Evolutionary conservation across 2,888 invertebrate species (phyloP).

Genomic region (Lymantria monacha): DNA sequence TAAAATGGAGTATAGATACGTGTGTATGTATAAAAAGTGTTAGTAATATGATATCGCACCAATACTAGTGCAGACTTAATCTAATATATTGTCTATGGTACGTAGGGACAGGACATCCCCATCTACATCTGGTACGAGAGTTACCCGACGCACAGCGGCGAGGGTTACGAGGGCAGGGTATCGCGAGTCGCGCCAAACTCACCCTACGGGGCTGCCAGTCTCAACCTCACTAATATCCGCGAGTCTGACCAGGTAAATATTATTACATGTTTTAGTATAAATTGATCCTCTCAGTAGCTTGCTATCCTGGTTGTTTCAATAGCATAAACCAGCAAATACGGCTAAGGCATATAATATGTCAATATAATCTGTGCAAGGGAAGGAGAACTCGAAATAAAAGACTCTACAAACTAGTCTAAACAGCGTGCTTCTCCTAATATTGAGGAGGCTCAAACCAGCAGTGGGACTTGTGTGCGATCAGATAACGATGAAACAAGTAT

Average conservation of each 20-base stretch:
- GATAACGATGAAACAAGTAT: no score
- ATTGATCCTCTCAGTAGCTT: not conserved
- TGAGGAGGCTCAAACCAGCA: no score
- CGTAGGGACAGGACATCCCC: slow-evolving; percentile 96
- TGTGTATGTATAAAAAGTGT: slow-evolving; percentile 22
- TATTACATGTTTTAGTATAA: no score
- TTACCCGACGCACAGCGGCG: slow-evolving; percentile 97
- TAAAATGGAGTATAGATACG: slow-evolving; percentile 4
- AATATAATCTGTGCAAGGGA: no score
- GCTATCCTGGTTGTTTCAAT: not conserved
- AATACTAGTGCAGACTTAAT: slow-evolving; percentile 24
- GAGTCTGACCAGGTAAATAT: slow-evolving; percentile 89
- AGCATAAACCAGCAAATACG: no score
- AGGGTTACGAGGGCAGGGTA: slow-evolving; percentile 96
- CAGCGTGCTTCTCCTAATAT: no score
- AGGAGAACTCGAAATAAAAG: no score
- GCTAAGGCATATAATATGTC: no score
- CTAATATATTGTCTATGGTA: slow-evolving; percentile 48
- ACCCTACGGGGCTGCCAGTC: slow-evolving; percentile 94
- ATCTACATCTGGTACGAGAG: slow-evolving; percentile 99
- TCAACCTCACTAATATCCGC: slow-evolving; percentile 96
- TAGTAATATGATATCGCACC: slow-evolving; percentile 45
- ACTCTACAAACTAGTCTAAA: no score
- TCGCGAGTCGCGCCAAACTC: slow-evolving; percentile 94
- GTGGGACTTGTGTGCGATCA: no score